Evolutionary conservation across 2,888 invertebrate genomes (phyloP).

Genomic region (Pemphredon lugubris): DNA sequence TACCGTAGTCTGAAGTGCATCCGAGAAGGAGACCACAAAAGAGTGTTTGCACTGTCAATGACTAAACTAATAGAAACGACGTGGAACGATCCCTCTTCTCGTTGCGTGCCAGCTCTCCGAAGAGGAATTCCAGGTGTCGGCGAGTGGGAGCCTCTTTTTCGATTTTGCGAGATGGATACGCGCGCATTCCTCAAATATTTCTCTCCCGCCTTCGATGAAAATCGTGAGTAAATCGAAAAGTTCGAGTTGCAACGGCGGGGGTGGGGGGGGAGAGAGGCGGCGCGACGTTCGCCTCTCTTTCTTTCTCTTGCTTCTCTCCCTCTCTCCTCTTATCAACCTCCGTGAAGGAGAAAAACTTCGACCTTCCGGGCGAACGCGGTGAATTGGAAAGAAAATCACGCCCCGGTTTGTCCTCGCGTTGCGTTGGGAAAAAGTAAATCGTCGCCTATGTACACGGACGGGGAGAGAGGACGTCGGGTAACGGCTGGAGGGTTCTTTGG

Average conservation of each 20-base stretch:
- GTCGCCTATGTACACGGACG: conserved; percentile 53
- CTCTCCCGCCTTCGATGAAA: conserved; percentile 6
- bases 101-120: conserved; percentile 17
- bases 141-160: conserved; percentile 29
- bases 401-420: conserved; percentile 1
- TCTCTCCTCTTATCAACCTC: no score
- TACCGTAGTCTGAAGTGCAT: conserved; percentile 42
- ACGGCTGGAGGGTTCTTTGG: conserved; percentile 34
- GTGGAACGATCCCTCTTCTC: conserved; percentile 47
- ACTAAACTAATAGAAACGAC: conserved; percentile 69
- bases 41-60: conserved; percentile 70
- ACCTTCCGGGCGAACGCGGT: conserved; percentile 16
- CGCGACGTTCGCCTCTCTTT: no score
- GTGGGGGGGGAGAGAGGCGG: conserved; percentile 10
- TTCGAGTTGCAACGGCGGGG: background rate
- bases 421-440: conserved; percentile 54
- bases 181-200: conserved; percentile 40
- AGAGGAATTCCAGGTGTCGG: conserved; percentile 55
- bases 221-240: conserved; percentile 22
- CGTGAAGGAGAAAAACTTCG: conserved; percentile 18
- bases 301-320: no score
- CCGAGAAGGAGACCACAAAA: conserved; percentile 54
- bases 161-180: conserved; percentile 40
- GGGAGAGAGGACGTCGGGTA: conserved; percentile 26
- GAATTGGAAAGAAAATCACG: conserved; percentile 51